A percentile compares a stretch with the other conserved stretches of the same genome.
phyloP scores from a whole-genome alignment of 2,797 vertebrate species.

The Epinephelus coioides region DNA sequence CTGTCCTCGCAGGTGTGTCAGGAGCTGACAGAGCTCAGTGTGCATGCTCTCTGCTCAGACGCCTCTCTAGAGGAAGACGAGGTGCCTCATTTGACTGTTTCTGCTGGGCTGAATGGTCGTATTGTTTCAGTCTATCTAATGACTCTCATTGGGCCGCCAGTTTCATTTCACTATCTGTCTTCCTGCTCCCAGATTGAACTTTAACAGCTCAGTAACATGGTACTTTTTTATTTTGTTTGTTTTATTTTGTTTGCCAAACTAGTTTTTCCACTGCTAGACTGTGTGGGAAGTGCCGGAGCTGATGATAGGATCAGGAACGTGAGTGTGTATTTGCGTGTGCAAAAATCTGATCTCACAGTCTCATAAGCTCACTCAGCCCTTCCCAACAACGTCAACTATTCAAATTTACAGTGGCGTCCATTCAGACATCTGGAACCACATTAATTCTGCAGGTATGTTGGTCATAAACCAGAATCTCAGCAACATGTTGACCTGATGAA shows the following conservation, averaged over 20 bases:
- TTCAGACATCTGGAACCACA: neutral
- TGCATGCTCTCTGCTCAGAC: neutral
- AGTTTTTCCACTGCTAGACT: neutral
- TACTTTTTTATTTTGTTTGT: neutral
- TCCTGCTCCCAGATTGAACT: conserved; percentile 57
- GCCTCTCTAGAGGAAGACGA: conserved; percentile 30
- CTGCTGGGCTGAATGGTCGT: conserved; percentile 60
- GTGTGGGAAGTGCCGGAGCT: too few relatives aligned
- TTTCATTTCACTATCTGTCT: conserved; percentile 63
- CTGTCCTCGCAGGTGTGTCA: conserved; percentile 29
- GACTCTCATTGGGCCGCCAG: neutral
- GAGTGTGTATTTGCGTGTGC: neutral
- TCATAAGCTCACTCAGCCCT: neutral
- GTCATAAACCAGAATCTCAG: neutral
- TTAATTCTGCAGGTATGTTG: neutral
- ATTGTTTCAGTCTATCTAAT: conserved; percentile 73
- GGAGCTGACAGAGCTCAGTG: neutral
- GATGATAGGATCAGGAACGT: too few relatives aligned
- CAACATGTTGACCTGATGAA: neutral
- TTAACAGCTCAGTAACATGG: neutral
- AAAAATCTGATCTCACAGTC: neutral
- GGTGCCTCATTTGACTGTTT: conserved; percentile 87
- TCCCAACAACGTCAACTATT: neutral
- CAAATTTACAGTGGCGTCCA: neutral
- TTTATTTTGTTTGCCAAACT: neutral